Evolutionary conservation across 2,888 invertebrate species (phyloP).

Genomic region (Ypsolopha scabrella): DNA sequence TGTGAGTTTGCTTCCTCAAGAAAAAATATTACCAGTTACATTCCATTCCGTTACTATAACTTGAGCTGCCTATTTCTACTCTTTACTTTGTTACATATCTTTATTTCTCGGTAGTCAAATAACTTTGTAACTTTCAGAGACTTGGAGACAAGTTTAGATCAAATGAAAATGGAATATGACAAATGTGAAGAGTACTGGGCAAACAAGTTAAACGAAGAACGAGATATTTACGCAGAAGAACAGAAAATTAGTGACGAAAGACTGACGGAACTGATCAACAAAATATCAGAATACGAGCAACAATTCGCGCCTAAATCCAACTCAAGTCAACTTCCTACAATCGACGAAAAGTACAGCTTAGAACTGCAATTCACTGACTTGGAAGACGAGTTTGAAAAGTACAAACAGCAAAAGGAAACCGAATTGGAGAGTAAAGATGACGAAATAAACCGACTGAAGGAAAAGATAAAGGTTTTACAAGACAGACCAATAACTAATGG

Average conservation of each 20-base stretch:
- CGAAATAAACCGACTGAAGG: slow-evolving; percentile 65
- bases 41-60: too few species aligned
- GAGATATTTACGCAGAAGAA: slow-evolving; percentile 79
- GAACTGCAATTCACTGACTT: slow-evolving; percentile 77
- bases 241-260: slow-evolving; percentile 82
- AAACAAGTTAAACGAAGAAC: slow-evolving; percentile 81
- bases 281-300: slow-evolving; percentile 85
- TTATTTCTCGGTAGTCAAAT: too few species aligned
- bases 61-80: background rate
- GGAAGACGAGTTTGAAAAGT: slow-evolving; percentile 76
- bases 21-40: too few species aligned
- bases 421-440: slow-evolving; percentile 66
- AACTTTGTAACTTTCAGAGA: slow-evolving; percentile 66
- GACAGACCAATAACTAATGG: slow-evolving; percentile 5
- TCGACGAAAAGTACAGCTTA: slow-evolving; percentile 78
- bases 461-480: slow-evolving; percentile 52
- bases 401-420: slow-evolving; percentile 58
- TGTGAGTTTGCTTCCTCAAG: too few species aligned
- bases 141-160: slow-evolving; percentile 79
- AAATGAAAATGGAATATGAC: slow-evolving; percentile 83
- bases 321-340: slow-evolving; percentile 74
- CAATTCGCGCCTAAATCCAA: slow-evolving; percentile 66
- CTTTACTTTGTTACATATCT: too few species aligned
- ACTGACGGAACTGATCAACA: slow-evolving; percentile 77
- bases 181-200: slow-evolving; percentile 91